A percentile compares a stretch with the other conserved stretches of the same genome.
Evolutionary conservation across 2,888 invertebrate species (phyloP).

Genomic region (Meghimatium bilineatum): DNA sequence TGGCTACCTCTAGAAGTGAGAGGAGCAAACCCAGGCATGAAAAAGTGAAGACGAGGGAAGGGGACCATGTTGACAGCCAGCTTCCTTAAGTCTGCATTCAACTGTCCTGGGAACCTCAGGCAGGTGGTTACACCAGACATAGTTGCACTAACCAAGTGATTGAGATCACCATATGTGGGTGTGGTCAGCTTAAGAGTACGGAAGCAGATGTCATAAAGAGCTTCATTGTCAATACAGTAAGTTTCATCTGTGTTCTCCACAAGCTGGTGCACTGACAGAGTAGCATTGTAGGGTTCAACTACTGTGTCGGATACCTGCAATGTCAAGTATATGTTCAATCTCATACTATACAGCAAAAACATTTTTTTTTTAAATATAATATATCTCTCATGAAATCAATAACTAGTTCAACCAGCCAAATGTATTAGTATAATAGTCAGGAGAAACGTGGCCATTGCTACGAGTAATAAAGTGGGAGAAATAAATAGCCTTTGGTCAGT

Average conservation of each 20-base stretch:
- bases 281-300: conserved; percentile 88
- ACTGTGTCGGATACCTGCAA: conserved; percentile 84
- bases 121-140: conserved; percentile 85
- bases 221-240: conserved; percentile 93
- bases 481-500: no score
- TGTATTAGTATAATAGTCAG: no score
- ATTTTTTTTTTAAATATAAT: no score
- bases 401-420: no score
- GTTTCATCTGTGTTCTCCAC: conserved; percentile 94
- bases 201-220: conserved; percentile 92
- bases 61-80: conserved; percentile 75
- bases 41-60: conserved; percentile 77
- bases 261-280: conserved; percentile 83
- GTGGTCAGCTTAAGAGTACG: conserved; percentile 88
- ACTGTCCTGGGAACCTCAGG: conserved; percentile 86
- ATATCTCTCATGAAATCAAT: no score
- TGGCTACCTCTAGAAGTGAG: conserved; percentile 75
- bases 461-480: no score
- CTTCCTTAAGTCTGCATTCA: conserved; percentile 68
- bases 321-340: no score
- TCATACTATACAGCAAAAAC: no score
- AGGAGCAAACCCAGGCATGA: conserved; percentile 77
- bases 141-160: conserved; percentile 83
- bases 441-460: no score
- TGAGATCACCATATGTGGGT: conserved; percentile 92